Conservation (phyloP, 2,113 vertebrate genomes). For the Corythornis vintsioides region DNA sequence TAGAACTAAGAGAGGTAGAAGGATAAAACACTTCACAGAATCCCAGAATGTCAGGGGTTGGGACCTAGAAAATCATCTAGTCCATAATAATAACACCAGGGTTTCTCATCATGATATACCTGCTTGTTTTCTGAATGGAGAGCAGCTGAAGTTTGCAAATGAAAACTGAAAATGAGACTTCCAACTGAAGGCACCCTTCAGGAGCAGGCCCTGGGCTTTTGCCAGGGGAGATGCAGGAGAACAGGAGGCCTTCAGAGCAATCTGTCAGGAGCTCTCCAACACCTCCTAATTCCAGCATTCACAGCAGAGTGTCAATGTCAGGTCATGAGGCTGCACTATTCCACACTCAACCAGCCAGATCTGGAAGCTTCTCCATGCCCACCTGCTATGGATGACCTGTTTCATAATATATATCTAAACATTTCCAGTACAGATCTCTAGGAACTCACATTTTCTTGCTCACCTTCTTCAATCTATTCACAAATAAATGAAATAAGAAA, state of each 20-base stretch:
- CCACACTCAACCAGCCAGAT: fast-evolving
- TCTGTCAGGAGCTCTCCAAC: not conserved
- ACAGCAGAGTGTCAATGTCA: too few species aligned
- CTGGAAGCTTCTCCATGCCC: not conserved
- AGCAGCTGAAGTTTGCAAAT: not conserved
- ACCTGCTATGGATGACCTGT: fast-evolving
- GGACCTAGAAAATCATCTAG: too few species aligned
- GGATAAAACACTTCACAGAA: not conserved
- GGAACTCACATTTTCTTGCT: not conserved
- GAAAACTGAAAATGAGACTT: not conserved
- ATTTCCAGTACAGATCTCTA: not conserved
- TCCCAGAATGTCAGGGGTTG: too few species aligned
- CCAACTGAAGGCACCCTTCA: not conserved
- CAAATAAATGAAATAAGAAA: not conserved
- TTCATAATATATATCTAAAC: fast-evolving
- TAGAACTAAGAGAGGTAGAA: not conserved
- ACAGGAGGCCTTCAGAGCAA: not conserved
- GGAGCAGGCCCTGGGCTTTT: not conserved
- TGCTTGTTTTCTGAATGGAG: not conserved
- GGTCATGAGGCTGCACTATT: not conserved
- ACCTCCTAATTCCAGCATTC: not conserved
- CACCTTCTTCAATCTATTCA: not conserved
- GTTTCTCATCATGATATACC: not conserved
- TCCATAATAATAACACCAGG: not conserved
- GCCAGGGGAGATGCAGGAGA: not conserved